Conservation (phyloP, 2,797 vertebrate genomes). For the Macrochelys suwanniensis region DNA sequence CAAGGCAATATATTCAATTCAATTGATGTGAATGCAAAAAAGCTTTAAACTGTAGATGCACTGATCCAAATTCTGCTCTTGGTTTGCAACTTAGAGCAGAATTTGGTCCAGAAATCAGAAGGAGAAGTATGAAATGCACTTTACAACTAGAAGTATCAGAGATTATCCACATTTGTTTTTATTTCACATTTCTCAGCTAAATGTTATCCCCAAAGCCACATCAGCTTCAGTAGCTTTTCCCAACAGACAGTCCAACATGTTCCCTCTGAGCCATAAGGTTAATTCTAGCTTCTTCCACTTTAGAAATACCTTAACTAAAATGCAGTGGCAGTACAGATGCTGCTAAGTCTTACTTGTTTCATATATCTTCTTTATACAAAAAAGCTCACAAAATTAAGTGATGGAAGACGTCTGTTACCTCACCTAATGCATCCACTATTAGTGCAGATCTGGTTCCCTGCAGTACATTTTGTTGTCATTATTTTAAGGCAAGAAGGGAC, state of each 20-base stretch:
- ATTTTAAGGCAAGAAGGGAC: background rate
- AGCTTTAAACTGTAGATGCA: fast-evolving
- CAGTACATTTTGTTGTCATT: background rate
- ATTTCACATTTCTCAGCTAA: background rate
- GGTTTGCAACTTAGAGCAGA: background rate
- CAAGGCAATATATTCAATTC: background rate
- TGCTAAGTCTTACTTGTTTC: background rate
- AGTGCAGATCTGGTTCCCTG: background rate
- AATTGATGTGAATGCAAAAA: background rate
- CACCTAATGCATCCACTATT: background rate
- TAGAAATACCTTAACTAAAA: background rate
- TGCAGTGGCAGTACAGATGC: background rate
- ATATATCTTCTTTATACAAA: background rate
- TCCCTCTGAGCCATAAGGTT: background rate
- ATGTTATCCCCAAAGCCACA: background rate
- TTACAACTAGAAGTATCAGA: background rate
- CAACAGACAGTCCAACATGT: fast-evolving
- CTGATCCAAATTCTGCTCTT: background rate
- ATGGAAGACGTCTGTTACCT: background rate
- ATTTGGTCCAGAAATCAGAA: background rate
- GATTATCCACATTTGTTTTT: fast-evolving
- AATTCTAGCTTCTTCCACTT: background rate
- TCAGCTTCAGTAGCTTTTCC: background rate
- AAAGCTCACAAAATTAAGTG: background rate
- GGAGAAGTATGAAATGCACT: background rate